These are phyloP conservation scores for Luffia ferchaultella DNA, from an alignment of 2,888 invertebrate genomes.

Conservation along the genomic window DNA sequence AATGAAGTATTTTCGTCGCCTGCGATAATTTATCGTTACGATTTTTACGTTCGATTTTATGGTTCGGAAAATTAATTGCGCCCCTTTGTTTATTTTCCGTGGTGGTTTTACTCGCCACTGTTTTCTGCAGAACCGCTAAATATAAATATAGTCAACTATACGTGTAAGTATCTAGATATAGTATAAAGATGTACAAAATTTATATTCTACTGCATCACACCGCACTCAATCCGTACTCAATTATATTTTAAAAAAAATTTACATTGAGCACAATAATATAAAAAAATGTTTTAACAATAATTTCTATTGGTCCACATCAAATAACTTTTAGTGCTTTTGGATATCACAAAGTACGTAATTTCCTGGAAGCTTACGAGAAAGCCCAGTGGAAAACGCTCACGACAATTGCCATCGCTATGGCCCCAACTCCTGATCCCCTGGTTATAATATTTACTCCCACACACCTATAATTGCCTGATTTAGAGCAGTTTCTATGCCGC, in stretches of 20 bases:
- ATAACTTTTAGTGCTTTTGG: too few species aligned
- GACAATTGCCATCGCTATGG: not conserved
- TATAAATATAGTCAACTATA: too few species aligned
- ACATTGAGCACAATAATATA: too few species aligned
- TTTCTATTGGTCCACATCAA: too few species aligned
- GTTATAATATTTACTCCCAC: constrained; percentile 53
- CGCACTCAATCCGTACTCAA: too few species aligned
- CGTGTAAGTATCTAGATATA: too few species aligned
- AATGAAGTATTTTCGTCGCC: constrained; percentile 44
- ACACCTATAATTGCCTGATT: constrained; percentile 63
- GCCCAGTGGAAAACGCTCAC: not conserved
- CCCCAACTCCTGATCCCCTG: constrained; percentile 36
- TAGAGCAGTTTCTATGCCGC: constrained; percentile 58
- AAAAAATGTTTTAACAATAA: too few species aligned
- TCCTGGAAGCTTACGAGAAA: not conserved
- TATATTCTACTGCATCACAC: too few species aligned
- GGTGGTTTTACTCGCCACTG: not conserved
- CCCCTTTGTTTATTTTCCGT: not conserved
- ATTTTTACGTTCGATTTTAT: constrained; percentile 28
- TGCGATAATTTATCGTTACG: constrained; percentile 32
- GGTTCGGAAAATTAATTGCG: constrained; percentile 24
- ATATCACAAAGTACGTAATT: not conserved
- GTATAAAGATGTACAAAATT: too few species aligned
- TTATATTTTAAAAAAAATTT: too few species aligned
- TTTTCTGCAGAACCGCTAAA: not conserved